Percentiles rank a stretch among this genome's conserved stretches.
Evolutionary conservation across 2,113 vertebrate genomes (phyloP).

Genomic region (Lepus americanus): DNA sequence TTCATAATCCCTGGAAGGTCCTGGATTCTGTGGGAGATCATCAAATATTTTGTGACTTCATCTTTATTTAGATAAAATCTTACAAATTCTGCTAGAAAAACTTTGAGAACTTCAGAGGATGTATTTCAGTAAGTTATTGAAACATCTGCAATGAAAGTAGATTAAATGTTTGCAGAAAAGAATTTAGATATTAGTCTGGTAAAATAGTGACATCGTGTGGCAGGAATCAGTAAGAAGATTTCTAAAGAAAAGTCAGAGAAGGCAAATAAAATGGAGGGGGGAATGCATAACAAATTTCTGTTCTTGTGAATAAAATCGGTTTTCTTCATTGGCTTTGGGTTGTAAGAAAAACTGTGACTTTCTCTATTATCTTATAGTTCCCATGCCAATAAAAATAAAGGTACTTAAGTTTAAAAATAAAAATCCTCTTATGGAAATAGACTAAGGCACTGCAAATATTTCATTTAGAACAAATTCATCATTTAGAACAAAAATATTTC

Average conservation of each 20-base stretch:
- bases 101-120: slow-evolving; percentile 70
- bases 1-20: slow-evolving; percentile 64
- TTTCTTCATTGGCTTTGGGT: slow-evolving; percentile 7
- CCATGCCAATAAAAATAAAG: neutral
- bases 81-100: slow-evolving; percentile 72
- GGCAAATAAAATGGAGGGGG: neutral
- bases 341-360: slow-evolving; percentile 5
- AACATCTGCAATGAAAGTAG: slow-evolving; percentile 47
- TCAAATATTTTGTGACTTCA: slow-evolving; percentile 66
- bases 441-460: neutral
- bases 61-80: slow-evolving; percentile 75
- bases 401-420: slow-evolving; percentile 39
- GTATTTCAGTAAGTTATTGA: slow-evolving; percentile 73
- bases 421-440: neutral
- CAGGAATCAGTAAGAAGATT: slow-evolving; percentile 26
- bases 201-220: slow-evolving; percentile 89
- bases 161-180: neutral
- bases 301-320: slow-evolving; percentile 37
- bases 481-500: slow-evolving; percentile 65
- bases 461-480: slow-evolving; percentile 60
- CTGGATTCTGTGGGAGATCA: slow-evolving; percentile 64
- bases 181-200: slow-evolving; percentile 68
- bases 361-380: neutral
- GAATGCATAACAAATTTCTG: slow-evolving; percentile 6
- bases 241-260: neutral